These are phyloP conservation scores for Chrysaora quinquecirrha DNA, from an alignment of 30 jellyfish, hydroid and myxozoan species.

Conservation along the genomic window DNA sequence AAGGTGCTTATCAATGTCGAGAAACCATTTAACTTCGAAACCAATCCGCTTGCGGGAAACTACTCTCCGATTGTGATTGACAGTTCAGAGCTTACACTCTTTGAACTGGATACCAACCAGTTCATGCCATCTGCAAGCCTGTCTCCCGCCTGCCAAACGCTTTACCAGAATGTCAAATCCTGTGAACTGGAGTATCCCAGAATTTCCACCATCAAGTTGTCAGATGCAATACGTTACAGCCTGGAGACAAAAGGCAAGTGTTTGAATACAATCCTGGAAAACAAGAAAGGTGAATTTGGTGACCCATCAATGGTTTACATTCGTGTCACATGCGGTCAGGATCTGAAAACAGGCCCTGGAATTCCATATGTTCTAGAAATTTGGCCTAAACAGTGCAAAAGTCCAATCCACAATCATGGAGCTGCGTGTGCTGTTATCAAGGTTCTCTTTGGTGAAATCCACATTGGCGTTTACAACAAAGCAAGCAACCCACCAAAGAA, in stretches of 20 bases:
- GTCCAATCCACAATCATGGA: conserved; percentile 65
- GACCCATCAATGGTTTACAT: conserved; percentile 7
- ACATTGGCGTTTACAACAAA: conserved; percentile 37
- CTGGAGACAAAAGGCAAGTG: conserved; percentile 21
- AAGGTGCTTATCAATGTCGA: conserved; percentile 8
- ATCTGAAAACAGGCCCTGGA: conserved; percentile 59
- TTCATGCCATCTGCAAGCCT: conserved; percentile 42
- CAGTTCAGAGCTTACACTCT: neutral
- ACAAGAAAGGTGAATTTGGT: conserved; percentile 20
- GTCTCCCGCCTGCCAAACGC: conserved; percentile 17
- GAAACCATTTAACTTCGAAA: neutral
- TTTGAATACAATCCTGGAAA: neutral
- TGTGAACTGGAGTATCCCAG: conserved; percentile 8
- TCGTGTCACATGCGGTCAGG: conserved; percentile 60
- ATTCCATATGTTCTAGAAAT: conserved; percentile 53
- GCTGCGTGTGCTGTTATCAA: conserved; percentile 41
- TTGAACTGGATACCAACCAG: conserved; percentile 11
- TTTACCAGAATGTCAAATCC: conserved; percentile 1
- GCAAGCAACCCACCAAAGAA: conserved; percentile 30
- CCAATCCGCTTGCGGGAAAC: conserved; percentile 15
- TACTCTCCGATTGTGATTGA: conserved; percentile 22
- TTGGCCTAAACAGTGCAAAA: conserved; percentile 42
- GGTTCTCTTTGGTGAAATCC: conserved; percentile 39
- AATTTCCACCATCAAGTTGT: conserved; percentile 13
- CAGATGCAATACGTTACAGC: conserved; percentile 49